Percentiles rank a stretch among this genome's conserved stretches.
These are phyloP conservation scores for Tretioscincus oriximinensis DNA, from an alignment of 2,113 vertebrate genomes.

Conservation along the genomic window DNA sequence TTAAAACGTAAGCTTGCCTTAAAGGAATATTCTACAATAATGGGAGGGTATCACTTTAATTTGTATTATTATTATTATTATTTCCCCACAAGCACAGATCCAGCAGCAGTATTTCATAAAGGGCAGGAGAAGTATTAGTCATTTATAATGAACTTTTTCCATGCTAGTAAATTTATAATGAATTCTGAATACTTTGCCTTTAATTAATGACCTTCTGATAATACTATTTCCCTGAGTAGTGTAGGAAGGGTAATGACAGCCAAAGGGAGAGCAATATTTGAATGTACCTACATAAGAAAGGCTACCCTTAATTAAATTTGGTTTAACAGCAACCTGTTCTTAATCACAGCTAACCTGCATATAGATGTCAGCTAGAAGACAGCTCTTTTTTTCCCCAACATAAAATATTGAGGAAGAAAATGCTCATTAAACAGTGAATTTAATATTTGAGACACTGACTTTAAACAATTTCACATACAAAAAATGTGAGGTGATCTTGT, in stretches of 20 bases:
- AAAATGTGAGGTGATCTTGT: neutral
- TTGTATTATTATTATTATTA: no score
- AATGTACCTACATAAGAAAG: neutral
- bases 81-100: neutral
- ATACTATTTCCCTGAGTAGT: neutral
- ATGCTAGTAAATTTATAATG: slow-evolving; percentile 14
- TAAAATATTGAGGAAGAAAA: neutral
- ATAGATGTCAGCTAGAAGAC: neutral
- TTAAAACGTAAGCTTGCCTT: neutral
- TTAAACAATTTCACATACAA: neutral
- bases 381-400: slow-evolving; percentile 4
- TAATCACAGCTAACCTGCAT: neutral
- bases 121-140: neutral
- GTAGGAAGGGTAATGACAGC: neutral
- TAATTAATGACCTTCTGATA: slow-evolving; percentile 27
- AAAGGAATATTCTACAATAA: neutral
- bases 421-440: slow-evolving; percentile 24
- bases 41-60: neutral
- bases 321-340: slow-evolving; percentile 1
- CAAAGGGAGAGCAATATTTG: neutral
- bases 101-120: neutral
- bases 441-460: neutral
- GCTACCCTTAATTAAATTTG: slow-evolving; percentile 5
- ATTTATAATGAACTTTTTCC: neutral
- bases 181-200: slow-evolving; percentile 18